These are phyloP conservation scores for Rhinopomastus cyanomelas DNA, from an alignment of 2,113 vertebrate species.

Conservation along the genomic window DNA sequence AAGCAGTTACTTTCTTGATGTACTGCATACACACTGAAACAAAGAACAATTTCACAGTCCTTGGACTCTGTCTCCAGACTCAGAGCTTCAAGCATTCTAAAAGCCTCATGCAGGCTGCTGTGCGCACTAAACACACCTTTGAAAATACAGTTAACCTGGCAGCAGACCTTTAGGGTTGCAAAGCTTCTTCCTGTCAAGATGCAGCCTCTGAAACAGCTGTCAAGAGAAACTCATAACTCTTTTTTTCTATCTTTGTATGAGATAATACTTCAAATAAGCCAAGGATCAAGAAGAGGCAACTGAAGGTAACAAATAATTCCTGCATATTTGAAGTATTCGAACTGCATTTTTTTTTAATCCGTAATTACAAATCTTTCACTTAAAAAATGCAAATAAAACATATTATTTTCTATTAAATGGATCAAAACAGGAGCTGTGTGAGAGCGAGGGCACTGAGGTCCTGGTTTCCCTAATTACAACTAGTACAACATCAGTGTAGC, in stretches of 20 bases:
- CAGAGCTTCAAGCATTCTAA: not conserved
- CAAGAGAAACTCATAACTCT: not conserved
- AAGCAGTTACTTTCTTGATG: rapidly evolving
- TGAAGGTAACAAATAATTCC: not conserved
- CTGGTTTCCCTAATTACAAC: constrained; percentile 20
- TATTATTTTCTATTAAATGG: not conserved
- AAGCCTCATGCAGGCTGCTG: not conserved
- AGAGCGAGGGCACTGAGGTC: not conserved
- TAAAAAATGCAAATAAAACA: not conserved
- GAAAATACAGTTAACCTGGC: not conserved
- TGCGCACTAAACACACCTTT: not conserved
- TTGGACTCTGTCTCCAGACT: not conserved
- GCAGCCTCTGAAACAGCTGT: not conserved
- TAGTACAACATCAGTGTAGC: not conserved
- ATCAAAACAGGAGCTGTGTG: not conserved
- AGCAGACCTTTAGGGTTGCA: not conserved
- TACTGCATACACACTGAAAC: not conserved
- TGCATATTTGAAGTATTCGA: not conserved
- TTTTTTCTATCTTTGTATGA: not conserved
- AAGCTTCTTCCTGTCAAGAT: not conserved
- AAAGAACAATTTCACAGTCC: not conserved
- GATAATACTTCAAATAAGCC: not conserved
- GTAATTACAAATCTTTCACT: constrained; percentile 8
- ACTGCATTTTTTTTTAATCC: not conserved
- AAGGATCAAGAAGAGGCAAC: not conserved